Conservation (phyloP, 2,797 vertebrate genomes). For the Myioborus miniatus region DNA sequence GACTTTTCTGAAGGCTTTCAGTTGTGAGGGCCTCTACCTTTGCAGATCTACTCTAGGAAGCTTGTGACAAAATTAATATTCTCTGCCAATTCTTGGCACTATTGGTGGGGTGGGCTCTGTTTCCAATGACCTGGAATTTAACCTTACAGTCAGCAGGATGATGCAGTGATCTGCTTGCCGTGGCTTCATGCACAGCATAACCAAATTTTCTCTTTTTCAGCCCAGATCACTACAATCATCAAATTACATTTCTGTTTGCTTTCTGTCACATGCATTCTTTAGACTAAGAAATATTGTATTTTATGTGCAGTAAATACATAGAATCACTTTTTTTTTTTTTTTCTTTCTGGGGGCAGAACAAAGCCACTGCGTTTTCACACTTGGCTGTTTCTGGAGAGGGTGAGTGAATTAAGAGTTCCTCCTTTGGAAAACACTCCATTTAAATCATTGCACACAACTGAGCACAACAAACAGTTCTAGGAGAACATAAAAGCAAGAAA, state of each 20-base stretch:
- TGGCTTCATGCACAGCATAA: background rate
- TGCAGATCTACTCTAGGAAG: background rate
- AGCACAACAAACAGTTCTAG: background rate
- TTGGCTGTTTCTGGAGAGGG: background rate
- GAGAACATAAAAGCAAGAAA: background rate
- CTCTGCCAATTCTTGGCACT: background rate
- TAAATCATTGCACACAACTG: background rate
- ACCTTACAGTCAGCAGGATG: background rate
- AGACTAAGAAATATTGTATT: background rate
- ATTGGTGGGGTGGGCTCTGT: background rate
- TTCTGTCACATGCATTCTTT: background rate
- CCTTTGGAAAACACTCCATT: background rate
- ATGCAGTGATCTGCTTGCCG: background rate
- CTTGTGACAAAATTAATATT: background rate
- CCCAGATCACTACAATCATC: background rate
- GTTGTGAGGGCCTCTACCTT: background rate
- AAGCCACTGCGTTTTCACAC: background rate
- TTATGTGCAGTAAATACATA: background rate
- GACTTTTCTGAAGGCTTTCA: background rate
- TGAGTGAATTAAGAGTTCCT: background rate
- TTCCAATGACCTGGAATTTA: background rate
- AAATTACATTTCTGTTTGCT: background rate
- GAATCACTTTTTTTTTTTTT: background rate
- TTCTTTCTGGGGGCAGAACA: background rate
- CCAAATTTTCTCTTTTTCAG: background rate